These are phyloP conservation scores for zebrafish (Danio rerio) DNA, from an alignment of 2,113 vertebrate genomes.

Conservation along the genomic window DNA sequence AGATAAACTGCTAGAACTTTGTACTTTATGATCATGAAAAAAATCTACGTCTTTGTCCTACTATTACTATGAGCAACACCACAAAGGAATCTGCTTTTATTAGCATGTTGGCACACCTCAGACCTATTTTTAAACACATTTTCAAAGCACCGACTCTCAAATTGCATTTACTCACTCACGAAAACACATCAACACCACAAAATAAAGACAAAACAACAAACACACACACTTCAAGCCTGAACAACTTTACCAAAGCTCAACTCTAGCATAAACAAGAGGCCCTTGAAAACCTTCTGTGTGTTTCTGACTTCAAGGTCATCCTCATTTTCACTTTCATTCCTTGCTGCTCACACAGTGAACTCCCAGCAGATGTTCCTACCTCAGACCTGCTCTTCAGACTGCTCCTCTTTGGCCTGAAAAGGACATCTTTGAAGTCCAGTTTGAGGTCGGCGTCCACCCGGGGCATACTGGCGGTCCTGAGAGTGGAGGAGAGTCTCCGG, in stretches of 20 bases:
- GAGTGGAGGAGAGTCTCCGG: conserved; percentile 63
- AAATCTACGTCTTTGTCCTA: conserved; percentile 4
- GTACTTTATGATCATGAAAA: neutral
- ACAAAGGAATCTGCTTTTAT: conserved; percentile 61
- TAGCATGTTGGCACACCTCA: conserved; percentile 44
- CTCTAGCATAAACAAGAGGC: conserved; percentile 5
- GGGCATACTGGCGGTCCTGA: conserved; percentile 81
- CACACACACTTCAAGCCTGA: neutral
- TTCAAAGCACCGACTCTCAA: conserved; percentile 69
- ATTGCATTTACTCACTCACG: conserved; percentile 57
- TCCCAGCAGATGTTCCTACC: conserved; percentile 74
- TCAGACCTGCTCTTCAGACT: conserved; percentile 95
- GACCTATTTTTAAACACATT: conserved; percentile 76
- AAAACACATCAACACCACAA: conserved; percentile 36
- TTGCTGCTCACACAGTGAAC: neutral
- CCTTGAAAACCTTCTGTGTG: neutral
- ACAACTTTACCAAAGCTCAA: too few relatives aligned
- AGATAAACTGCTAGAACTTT: neutral
- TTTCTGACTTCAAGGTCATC: conserved; percentile 51
- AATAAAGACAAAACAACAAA: conserved; percentile 1
- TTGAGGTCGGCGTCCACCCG: conserved; percentile 95
- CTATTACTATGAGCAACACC: conserved; percentile 13
- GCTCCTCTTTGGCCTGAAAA: conserved; percentile 95
- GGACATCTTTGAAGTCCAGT: conserved; percentile 98
- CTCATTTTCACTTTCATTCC: too few relatives aligned